Base-by-base conservation (phyloP, 2,797 vertebrate genomes). In the Anableps anableps region DNA sequence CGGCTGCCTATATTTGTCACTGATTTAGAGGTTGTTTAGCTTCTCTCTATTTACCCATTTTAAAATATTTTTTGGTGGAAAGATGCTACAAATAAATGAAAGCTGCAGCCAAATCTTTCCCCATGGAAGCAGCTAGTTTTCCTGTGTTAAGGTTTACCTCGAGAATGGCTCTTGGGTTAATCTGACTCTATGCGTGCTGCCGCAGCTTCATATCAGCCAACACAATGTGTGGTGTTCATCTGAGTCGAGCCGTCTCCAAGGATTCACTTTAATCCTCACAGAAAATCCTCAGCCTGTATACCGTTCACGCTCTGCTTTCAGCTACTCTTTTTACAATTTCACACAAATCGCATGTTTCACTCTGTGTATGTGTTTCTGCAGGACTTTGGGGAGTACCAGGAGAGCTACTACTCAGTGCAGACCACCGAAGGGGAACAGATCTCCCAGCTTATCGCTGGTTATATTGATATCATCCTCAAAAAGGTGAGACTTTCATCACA, bases 321-420 rank as follows among this genome's bases (percentile, higher is more conserved):
- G 68, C 80, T 80, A 34, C 76, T 77, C 74, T 74, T 47, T 43
- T 79, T 81, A 64, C 75, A 75, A 36, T 41, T 79, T 41, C 51
- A 1, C n/a, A 68, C 79, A 47, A 84, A 80, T 77, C 72, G 58
- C 6, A 64, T 75, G 34, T 81, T 79, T 72, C 36, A 74, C 68
- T 71, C 13, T 71, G 74, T 83, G 74, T 31, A 10, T 58, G 1
- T 68, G 17, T 53, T 41, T 75, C 66, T 85, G 73, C 62, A 99
- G 99, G 99, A 99, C 95, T 99, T 99, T 90, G 98, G 99, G 45
- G 99, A 99, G 90, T 99, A 99, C 93, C 98, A 99, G 92, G 98
- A 99, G 93, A 99, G 98, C 91, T 99, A 99, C 95, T 99, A 99
- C 84, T 99, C 98, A 0, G 98, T 99, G 36, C 98, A 99, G 90